Base-by-base conservation (phyloP, 2,888 invertebrate genomes). In the Asteroscopus sphinx region DNA sequence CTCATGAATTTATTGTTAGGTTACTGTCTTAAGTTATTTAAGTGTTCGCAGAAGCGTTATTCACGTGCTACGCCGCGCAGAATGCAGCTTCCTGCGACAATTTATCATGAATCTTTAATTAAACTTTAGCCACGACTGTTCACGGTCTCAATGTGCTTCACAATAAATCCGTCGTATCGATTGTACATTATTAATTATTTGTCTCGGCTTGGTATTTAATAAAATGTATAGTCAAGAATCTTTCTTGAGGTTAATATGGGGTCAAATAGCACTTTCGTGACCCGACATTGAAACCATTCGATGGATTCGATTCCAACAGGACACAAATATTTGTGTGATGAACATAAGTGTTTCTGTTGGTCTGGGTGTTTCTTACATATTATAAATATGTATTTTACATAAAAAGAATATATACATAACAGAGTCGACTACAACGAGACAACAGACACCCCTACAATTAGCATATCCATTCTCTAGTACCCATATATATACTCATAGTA, bases 41-140 rank as follows among this genome's bases (percentile, higher is more conserved):
- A 91, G 90, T 90, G 91, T 88, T 87, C 87, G 80, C 85, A 86
- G 83, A 87, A 62, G 85, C 85, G 91, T 88, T 90, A 88, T 92
- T 93, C 92, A 90, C 90, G 91, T 90, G 86, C 86, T 87, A 87
- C 86, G 85, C 82, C 77, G 80, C 83, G 83, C 85, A 88, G 89
- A 89, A 89, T 92, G 91, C 93, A 92, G 89, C 92, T 91, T 90
- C 91, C 91, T 87, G 85, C 87, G 89, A 91, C 92, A 91, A 93
- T 93, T 93, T 93, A 93, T 93, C 93, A 93, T 93, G 92, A 93
- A 93, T 93, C 93, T 93, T 93, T 93, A 93, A 93, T 93, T 93
- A 93, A 93, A 93, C 89, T 93, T 93, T 89, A 90, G 84, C 90
- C 86, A 85, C 86, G 88, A 88, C 89, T 90, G 88, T 82, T 88